Evolutionary conservation across 2,113 vertebrate species (phyloP), one percentile per base, ranked within the genome.

Genomic region (Nycticryphes semicollaris): DNA sequence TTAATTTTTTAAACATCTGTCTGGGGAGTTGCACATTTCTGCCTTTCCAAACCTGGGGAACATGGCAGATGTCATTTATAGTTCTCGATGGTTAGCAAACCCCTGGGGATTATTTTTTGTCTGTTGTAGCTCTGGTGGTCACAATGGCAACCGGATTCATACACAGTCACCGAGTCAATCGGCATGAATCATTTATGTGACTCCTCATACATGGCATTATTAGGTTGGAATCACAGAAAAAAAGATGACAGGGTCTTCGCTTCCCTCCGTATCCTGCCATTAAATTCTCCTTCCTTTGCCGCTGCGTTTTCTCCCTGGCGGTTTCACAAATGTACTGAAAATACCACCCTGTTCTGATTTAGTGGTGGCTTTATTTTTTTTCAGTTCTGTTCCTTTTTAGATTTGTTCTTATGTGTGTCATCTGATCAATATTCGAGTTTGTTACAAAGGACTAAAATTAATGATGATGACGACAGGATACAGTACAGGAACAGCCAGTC

Each of bases 111-210:
- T 77, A 53, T 13, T 84, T 93, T 93, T 57, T 57, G 57, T 81
- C 63, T 92, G 43, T 81, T 5, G 37, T 92, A 84, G 83, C 59
- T 85, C 66, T 62, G 53, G 45, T 96, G 81, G 89, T 95, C 94
- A 96, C 90, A 96, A 94, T 69, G 83, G 93, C 70, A 94, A 87
- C 31, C 11, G 0, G 69, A 94, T 77, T 92, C 95, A 69, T 84
- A 96, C 69, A 64, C 2, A 10, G 67, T n/a, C 37, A 39, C 86
- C 21, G 60, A 96, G 89, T 96, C 96, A 85, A 86, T 70, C 8
- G 16, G 30, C 80, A 92, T 95, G 85, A 95, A 96, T 96, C 94
- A 96, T 96, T 96, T 95, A 95, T 87, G 93, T 74, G 89, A 93
- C 89, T 95, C 70, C 79, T 90, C 83, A 86, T 51, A 94, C 83